Conservation (phyloP, 2,888 invertebrate species). For the Corythucha ciliata region DNA sequence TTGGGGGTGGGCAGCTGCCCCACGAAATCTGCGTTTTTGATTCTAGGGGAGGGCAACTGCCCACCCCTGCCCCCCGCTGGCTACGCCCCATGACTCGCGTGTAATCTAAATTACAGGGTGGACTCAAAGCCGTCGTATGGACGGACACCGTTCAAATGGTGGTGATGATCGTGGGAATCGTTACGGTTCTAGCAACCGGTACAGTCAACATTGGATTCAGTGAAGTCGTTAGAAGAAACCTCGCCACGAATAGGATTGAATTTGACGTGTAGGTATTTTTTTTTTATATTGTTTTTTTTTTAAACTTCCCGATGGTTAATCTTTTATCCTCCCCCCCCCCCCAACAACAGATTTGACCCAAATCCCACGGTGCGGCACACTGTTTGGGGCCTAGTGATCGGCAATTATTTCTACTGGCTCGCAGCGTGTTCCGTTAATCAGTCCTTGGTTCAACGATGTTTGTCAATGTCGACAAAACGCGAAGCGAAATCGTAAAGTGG, state of each 20-base stretch:
- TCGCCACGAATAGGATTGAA: constrained; percentile 54
- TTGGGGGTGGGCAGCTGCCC: too few species aligned
- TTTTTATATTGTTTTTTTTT: background rate
- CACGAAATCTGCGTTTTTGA: too few species aligned
- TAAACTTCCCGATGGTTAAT: background rate
- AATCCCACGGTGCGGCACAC: constrained; percentile 71
- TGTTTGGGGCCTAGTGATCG: constrained; percentile 67
- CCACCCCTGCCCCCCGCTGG: too few species aligned
- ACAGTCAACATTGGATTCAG: constrained; percentile 52
- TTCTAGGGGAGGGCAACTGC: too few species aligned
- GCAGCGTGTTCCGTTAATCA: constrained; percentile 76
- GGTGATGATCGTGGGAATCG: constrained; percentile 61
- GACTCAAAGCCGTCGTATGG: constrained; percentile 71
- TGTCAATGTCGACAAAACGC: constrained; percentile 62
- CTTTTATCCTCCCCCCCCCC: too few species aligned
- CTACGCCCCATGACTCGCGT: too few species aligned
- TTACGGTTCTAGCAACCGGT: constrained; percentile 57
- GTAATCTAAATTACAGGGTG: constrained; percentile 60
- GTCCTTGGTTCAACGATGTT: constrained; percentile 76
- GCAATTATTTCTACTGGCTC: constrained; percentile 71
- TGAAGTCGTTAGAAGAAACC: constrained; percentile 53
- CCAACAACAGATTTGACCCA: constrained; percentile 65
- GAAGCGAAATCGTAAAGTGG: constrained; percentile 59
- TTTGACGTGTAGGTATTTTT: constrained; percentile 58
- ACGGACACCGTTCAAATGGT: constrained; percentile 67